Conservation (phyloP, 2,113 vertebrate species). For the Gavialis gangeticus region DNA sequence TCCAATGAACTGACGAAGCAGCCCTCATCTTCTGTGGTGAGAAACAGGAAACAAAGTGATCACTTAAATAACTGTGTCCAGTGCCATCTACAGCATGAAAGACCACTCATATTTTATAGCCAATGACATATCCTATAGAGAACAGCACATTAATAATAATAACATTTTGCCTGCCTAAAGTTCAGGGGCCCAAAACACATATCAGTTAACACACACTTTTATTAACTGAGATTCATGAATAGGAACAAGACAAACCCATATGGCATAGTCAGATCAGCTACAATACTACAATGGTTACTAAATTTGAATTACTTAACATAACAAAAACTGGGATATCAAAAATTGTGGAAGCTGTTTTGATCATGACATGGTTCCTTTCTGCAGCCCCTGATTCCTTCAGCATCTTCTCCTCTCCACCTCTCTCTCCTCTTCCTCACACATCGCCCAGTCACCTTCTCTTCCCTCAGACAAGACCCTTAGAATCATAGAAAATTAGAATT, state of each 20-base stretch:
- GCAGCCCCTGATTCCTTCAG: not conserved
- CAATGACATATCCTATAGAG: slow-evolving; percentile 13
- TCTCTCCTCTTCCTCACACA: not conserved
- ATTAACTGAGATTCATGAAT: slow-evolving; percentile 50
- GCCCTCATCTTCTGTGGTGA: not conserved
- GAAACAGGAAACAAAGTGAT: not conserved
- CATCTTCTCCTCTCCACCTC: not conserved
- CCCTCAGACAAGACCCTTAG: not conserved
- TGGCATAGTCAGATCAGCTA: slow-evolving; percentile 14
- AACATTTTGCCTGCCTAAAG: slow-evolving; percentile 61
- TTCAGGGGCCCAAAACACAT: slow-evolving; percentile 45
- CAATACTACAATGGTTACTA: slow-evolving; percentile 19
- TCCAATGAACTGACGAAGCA: not conserved
- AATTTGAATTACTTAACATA: slow-evolving; percentile 14
- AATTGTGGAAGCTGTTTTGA: not conserved
- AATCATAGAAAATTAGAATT: no score
- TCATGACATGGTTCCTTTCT: not conserved
- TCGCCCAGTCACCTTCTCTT: not conserved
- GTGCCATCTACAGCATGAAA: not conserved
- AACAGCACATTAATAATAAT: slow-evolving; percentile 58
- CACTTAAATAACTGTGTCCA: not conserved
- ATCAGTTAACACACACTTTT: slow-evolving; percentile 67
- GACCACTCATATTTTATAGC: slow-evolving; percentile 20
- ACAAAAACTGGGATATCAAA: slow-evolving; percentile 3
- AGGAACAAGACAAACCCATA: slow-evolving; percentile 29